Conservation (phyloP, 2,888 invertebrate genomes). For the Ommatoiulus sabulosus region DNA sequence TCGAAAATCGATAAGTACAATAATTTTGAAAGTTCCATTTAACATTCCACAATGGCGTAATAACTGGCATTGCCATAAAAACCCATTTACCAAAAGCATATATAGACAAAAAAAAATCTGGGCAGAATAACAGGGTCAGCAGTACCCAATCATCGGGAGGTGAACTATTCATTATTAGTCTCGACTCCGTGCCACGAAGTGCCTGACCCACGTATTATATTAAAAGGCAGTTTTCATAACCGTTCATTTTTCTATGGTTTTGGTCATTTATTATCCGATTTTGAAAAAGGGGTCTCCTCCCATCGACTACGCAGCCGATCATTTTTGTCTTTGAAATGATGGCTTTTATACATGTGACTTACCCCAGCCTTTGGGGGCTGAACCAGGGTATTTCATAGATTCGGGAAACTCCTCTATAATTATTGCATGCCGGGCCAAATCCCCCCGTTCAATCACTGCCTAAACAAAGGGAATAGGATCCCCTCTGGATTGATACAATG, state of each 20-base stretch:
- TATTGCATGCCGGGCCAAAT: background rate
- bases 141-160: background rate
- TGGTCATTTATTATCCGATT: background rate
- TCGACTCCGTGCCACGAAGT: background rate
- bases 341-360: background rate
- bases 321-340: slow-evolving; percentile 28
- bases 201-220: slow-evolving; percentile 10
- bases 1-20: slow-evolving; percentile 7
- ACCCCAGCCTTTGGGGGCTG: background rate
- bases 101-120: background rate
- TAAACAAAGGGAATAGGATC: background rate
- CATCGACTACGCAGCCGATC: background rate
- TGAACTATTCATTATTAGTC: slow-evolving; percentile 11
- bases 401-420: background rate
- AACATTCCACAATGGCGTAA: background rate
- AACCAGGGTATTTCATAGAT: background rate
- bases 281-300: background rate
- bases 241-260: slow-evolving; percentile 15
- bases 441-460: slow-evolving; percentile 1
- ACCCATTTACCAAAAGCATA: background rate
- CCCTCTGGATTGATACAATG: background rate
- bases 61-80: background rate
- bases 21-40: background rate
- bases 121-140: background rate
- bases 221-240: slow-evolving; percentile 26